Evolutionary conservation across 2,888 invertebrate species (phyloP).

Genomic region (Tenthredo amoena): DNA sequence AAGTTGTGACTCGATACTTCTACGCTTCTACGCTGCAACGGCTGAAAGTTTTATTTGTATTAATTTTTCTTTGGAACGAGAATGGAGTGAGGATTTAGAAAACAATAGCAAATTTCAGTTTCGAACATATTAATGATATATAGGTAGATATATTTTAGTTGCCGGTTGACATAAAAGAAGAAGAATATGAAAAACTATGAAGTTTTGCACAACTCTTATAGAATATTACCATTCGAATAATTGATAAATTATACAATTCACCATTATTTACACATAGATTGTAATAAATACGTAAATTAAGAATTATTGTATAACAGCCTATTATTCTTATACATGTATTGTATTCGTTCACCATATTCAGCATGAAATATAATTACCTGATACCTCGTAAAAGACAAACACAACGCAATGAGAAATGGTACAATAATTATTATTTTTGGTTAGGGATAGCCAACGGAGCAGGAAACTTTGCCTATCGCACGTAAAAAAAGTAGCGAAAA

Average conservation of each 20-base stretch:
- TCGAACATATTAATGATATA: background rate
- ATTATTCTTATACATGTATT: background rate
- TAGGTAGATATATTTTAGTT: slow-evolving; percentile 11
- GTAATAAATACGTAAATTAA: slow-evolving; percentile 27
- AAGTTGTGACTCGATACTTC: background rate
- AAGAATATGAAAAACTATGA: background rate
- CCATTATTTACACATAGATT: slow-evolving; percentile 41
- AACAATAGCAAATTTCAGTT: background rate
- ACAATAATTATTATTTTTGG: background rate
- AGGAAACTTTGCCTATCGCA: background rate
- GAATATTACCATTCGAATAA: slow-evolving; percentile 9
- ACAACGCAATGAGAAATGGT: slow-evolving; percentile 27
- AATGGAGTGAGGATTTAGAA: background rate
- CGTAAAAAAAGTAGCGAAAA: background rate
- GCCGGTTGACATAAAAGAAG: background rate
- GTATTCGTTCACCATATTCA: slow-evolving; percentile 1
- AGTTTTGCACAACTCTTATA: slow-evolving; percentile 28
- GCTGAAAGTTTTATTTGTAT: background rate
- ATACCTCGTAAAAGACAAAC: slow-evolving; percentile 5
- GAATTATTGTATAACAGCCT: slow-evolving; percentile 36
- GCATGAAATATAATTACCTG: background rate
- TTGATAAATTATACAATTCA: slow-evolving; percentile 34
- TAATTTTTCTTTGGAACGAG: background rate
- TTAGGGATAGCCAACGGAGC: background rate
- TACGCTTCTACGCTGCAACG: background rate